Evolutionary conservation across 2,797 vertebrate genomes (phyloP), one percentile per base, ranked within the genome.

Genomic region (Platalea minor): DNA sequence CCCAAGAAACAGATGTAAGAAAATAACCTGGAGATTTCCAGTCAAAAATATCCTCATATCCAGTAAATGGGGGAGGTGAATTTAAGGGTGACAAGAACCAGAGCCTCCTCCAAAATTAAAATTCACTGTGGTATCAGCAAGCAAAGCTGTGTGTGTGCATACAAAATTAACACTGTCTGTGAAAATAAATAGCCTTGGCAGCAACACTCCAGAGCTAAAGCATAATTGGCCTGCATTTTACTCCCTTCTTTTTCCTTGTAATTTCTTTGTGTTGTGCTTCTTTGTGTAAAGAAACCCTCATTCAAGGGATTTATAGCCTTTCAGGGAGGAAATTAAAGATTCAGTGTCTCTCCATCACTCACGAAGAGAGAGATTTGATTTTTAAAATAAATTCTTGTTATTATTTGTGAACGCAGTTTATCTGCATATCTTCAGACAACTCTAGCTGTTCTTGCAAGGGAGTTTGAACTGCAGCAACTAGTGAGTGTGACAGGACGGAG

Each of bases 141-240:
- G 92, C 87, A 95, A 96, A 92, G 93, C 82, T 95, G 2, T 93
- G 83, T 91, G 95, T 95, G 84, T 97, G 91, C 76, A 91, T 93
- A 95, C 95, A 95, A 92, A 68, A 88, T 95, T 95, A 96, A 95
- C 88, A 75, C 77, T 91, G 86, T 88, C 37, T 83, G 85, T 92
- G 91, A 96, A 95, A 94, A 97, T 97, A 97, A 91, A 96, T 93
- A 92, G 88, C 87, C 88, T 94, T 96, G 96, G 92, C 96, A 97
- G 95, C 91, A 95, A 87, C 83, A 76, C 91, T 96, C 89, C 61
- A 89, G 86, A 95, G 86, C 96, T 96, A 78, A 83, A 95, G 96
- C 94, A 97, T 85, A 97, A 97, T 95, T 97, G 88, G 87, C 76
- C 91, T 88, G 83, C 89, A 88, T 97, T 96, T 83, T 29, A 69